Conservation (phyloP, 2,888 invertebrate genomes). For the Pristionchus entomophagus region DNA sequence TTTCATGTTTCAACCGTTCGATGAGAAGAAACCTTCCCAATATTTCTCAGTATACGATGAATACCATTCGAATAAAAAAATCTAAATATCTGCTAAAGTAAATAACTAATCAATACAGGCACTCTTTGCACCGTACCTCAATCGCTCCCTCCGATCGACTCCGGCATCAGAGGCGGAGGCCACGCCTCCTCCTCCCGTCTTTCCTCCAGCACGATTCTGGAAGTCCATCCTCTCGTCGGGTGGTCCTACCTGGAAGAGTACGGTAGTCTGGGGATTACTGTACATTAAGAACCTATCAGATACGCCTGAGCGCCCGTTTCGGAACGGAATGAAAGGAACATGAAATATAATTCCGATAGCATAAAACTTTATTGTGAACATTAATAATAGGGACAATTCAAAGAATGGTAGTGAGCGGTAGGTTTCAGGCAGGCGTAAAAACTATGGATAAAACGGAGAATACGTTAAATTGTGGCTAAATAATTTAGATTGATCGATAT, state of each 20-base stretch:
- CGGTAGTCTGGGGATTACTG: neutral
- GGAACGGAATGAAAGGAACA: neutral
- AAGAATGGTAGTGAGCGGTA: slow-evolving; percentile 44
- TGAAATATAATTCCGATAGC: neutral
- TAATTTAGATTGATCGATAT: slow-evolving; percentile 27
- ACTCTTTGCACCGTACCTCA: slow-evolving; percentile 49
- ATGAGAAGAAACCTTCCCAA: no score
- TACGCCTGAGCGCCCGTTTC: neutral
- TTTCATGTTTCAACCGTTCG: no score
- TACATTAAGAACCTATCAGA: neutral
- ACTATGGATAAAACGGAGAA: neutral
- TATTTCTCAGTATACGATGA: no score
- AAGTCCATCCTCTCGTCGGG: slow-evolving; percentile 87
- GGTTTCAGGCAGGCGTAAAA: neutral
- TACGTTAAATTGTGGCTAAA: neutral
- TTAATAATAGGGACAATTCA: neutral
- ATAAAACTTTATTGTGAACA: slow-evolving; percentile 29
- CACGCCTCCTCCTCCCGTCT: slow-evolving; percentile 98
- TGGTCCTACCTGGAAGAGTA: slow-evolving; percentile 2
- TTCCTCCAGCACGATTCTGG: slow-evolving; percentile 97
- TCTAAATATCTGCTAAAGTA: neutral
- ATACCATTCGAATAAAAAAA: neutral
- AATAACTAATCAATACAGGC: neutral
- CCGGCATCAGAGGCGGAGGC: slow-evolving; percentile 99
- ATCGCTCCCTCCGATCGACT: slow-evolving; percentile 84